These are phyloP conservation scores for Perca fluviatilis DNA, from an alignment of 2,113 vertebrate species.

Conservation along the genomic window DNA sequence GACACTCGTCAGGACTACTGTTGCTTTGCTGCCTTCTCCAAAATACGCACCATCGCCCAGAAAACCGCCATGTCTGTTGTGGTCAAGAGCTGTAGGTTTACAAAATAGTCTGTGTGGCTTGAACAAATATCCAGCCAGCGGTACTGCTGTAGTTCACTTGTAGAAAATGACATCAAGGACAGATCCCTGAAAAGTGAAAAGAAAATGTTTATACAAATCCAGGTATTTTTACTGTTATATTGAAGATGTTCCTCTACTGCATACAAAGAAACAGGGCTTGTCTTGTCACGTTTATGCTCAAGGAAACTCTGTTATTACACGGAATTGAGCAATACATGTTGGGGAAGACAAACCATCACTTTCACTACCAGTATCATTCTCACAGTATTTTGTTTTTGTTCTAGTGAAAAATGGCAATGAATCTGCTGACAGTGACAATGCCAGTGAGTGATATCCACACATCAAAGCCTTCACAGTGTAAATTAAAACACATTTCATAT, in stretches of 20 bases:
- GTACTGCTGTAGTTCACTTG: not conserved
- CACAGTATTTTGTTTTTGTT: constrained; percentile 35
- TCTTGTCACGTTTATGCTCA: constrained; percentile 33
- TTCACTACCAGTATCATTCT: constrained; percentile 4
- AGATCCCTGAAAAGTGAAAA: not conserved
- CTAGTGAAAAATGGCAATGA: constrained; percentile 54
- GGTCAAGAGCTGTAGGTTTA: constrained; percentile 89
- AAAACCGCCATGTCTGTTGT: constrained; percentile 89
- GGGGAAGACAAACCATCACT: not conserved
- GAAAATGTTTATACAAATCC: not conserved
- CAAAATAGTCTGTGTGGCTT: not conserved
- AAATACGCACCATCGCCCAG: constrained; percentile 92
- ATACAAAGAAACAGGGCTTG: constrained; percentile 40
- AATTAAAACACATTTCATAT: not conserved
- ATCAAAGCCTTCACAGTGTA: not conserved
- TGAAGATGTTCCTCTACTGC: not conserved
- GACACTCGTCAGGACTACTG: constrained; percentile 93
- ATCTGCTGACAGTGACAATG: constrained; percentile 21
- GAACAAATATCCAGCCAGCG: not conserved
- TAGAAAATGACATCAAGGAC: not conserved
- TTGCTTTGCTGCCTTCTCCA: constrained; percentile 90
- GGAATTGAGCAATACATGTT: constrained; percentile 4
- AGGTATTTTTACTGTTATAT: not conserved
- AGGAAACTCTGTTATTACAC: not conserved
- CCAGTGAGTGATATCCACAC: constrained; percentile 48